Percentiles rank a stretch among this genome's conserved stretches.
These are phyloP conservation scores for Eulemur macaco DNA, from an alignment of 2,113 vertebrate species.

Conservation along the genomic window DNA sequence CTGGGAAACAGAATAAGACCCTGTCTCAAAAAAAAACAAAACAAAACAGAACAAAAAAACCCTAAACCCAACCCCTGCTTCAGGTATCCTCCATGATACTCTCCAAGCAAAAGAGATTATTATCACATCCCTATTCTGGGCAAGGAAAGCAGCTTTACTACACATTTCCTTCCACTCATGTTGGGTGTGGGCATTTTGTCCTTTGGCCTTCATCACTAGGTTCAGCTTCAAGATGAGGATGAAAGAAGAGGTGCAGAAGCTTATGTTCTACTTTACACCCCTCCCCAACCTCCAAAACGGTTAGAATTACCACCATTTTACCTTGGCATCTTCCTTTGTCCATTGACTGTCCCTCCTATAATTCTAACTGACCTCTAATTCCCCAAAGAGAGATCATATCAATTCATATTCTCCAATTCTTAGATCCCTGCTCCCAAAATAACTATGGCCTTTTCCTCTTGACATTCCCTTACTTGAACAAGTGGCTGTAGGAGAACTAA, in stretches of 20 bases:
- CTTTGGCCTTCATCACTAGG: not conserved
- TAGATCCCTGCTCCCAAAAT: not conserved
- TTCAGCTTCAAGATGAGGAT: not conserved
- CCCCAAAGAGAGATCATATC: not conserved
- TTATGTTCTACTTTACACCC: not conserved
- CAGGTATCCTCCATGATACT: not conserved
- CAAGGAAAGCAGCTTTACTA: not conserved
- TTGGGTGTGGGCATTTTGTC: not conserved
- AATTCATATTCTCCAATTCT: constrained; percentile 17
- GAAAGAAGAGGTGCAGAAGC: not conserved
- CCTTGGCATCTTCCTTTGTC: not conserved
- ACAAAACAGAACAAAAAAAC: too few species aligned
- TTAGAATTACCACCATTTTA: not conserved
- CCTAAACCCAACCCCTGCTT: not conserved
- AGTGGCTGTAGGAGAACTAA: not conserved
- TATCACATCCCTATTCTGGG: not conserved
- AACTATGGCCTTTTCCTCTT: not conserved
- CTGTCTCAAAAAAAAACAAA: not conserved
- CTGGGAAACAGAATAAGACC: too few species aligned
- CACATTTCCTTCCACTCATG: not conserved
- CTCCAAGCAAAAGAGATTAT: not conserved
- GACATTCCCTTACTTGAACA: not conserved
- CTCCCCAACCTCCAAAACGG: not conserved
- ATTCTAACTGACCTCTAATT: not conserved
- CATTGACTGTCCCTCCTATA: not conserved